phyloP scores from a whole-genome alignment of 1,140 invertebrate genomes.

The Oscheius sp. region DNA sequence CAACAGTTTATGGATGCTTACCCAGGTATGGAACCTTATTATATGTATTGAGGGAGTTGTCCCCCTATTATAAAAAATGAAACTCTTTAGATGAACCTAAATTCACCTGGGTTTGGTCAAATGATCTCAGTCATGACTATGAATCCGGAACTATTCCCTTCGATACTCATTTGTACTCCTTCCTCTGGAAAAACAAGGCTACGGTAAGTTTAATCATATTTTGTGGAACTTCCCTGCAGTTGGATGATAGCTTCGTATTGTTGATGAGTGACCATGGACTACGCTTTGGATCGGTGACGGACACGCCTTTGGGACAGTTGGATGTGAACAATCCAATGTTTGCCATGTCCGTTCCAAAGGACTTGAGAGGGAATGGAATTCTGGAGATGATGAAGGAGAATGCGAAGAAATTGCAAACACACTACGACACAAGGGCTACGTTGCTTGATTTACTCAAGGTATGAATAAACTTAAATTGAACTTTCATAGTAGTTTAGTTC shows the following conservation, averaged over 20 bases:
- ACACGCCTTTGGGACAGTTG: conserved; percentile 12
- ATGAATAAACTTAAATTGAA: neutral
- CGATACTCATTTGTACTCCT: neutral
- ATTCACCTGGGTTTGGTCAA: conserved; percentile 26
- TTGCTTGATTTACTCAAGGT: conserved; percentile 24
- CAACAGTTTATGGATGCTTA: no score
- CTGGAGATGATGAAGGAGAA: conserved; percentile 4
- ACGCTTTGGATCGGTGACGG: conserved; percentile 20
- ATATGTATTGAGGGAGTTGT: no score
- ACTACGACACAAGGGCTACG: conserved; percentile 21
- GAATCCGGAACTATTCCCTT: conserved; percentile 5
- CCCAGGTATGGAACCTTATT: neutral
- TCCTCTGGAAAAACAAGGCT: neutral
- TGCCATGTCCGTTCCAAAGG: conserved; percentile 25
- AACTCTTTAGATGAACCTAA: conserved; percentile 18
- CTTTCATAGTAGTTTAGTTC: neutral
- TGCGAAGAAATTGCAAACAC: conserved; percentile 16
- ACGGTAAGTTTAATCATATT: no score
- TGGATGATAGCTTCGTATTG: conserved; percentile 33
- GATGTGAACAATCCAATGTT: conserved; percentile 34
- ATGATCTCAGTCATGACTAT: conserved; percentile 15
- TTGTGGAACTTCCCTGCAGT: no score
- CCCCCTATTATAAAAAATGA: neutral
- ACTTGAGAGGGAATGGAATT: neutral
- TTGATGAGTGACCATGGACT: conserved; percentile 36